Percentiles rank a stretch among this genome's conserved stretches.
Conservation (phyloP, 2,113 vertebrate genomes). For the Zosterops borbonicus region DNA sequence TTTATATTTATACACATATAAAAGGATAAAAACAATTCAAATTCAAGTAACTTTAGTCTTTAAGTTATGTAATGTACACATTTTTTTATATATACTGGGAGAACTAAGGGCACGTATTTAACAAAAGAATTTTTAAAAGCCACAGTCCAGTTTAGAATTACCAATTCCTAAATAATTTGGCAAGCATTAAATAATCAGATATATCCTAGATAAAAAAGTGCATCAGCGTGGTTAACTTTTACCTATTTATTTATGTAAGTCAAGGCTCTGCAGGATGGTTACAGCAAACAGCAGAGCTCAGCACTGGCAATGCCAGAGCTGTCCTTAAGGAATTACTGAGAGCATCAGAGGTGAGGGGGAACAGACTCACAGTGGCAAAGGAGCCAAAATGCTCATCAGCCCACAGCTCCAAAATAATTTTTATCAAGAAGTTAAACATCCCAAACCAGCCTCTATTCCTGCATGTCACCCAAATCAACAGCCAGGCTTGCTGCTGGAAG, state of each 20-base stretch:
- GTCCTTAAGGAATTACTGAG: neutral
- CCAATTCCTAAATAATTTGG: constrained; percentile 60
- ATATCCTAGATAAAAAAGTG: constrained; percentile 29
- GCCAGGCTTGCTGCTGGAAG: neutral
- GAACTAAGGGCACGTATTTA: constrained; percentile 1
- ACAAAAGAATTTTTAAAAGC: constrained; percentile 30
- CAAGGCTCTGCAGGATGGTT: neutral
- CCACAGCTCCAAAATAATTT: neutral
- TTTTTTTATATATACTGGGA: neutral
- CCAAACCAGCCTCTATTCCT: neutral
- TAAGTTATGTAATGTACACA: constrained; percentile 67
- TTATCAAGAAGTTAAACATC: neutral
- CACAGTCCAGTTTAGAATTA: constrained; percentile 1
- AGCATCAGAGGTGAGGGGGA: neutral
- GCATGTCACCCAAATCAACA: neutral
- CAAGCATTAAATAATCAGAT: constrained; percentile 63
- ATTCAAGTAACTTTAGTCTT: constrained; percentile 72
- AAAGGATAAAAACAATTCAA: constrained; percentile 67
- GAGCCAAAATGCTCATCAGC: neutral
- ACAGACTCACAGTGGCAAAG: neutral
- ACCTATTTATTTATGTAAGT: neutral
- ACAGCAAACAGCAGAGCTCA: neutral
- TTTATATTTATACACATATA: constrained; percentile 44
- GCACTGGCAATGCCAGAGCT: neutral
- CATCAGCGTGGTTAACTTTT: constrained; percentile 11